Percentiles rank a stretch among this genome's conserved stretches.
Conservation (phyloP, 2,888 invertebrate genomes). For the Cheilosia scutellata region DNA sequence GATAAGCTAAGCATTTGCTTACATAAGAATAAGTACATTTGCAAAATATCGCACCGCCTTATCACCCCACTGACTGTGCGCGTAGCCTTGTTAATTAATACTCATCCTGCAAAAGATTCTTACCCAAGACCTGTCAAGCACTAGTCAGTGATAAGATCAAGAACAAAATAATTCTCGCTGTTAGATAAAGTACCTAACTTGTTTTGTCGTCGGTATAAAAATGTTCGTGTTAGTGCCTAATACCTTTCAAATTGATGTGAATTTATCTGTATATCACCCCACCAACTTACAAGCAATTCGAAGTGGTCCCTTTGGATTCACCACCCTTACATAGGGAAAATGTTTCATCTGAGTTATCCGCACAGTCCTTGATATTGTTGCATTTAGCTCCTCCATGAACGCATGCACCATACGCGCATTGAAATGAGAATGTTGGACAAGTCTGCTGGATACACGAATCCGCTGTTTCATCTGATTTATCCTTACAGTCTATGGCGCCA, state of each 20-base stretch:
- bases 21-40: too few species aligned
- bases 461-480: constrained; percentile 81
- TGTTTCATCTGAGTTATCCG: constrained; percentile 77
- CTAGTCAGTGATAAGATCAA: too few species aligned
- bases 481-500: constrained; percentile 79
- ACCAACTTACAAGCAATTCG: background rate
- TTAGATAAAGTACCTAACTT: background rate
- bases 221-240: background rate
- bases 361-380: constrained; percentile 77
- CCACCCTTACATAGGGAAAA: background rate
- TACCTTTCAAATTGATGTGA: background rate
- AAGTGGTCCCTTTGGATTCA: background rate
- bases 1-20: too few species aligned
- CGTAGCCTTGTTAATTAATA: too few species aligned
- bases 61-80: too few species aligned
- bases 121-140: too few species aligned
- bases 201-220: background rate
- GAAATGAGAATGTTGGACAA: constrained; percentile 85
- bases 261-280: too few species aligned
- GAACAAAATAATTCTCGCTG: too few species aligned
- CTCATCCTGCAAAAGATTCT: too few species aligned
- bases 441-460: constrained; percentile 78
- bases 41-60: too few species aligned
- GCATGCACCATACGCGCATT: constrained; percentile 81
- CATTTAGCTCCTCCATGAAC: constrained; percentile 73